A percentile compares a stretch with the other conserved stretches of the same genome.
Conservation (phyloP, 1,140 invertebrate genomes). For the Orchesella cincta region DNA sequence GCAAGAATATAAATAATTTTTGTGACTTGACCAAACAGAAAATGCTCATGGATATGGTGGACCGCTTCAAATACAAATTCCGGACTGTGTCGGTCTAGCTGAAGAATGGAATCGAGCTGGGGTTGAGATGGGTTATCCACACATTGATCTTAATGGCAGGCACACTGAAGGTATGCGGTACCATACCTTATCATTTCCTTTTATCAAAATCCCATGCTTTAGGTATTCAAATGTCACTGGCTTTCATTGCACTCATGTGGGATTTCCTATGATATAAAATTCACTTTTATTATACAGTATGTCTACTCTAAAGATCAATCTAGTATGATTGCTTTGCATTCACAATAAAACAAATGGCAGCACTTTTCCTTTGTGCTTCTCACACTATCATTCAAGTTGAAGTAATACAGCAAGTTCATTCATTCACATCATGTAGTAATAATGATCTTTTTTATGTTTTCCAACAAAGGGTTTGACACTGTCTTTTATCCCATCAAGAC, state of each 20-base stretch:
- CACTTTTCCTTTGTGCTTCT: too few species aligned
- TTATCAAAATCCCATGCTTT: background rate
- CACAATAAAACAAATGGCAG: too few species aligned
- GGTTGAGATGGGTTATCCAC: conserved; percentile 26
- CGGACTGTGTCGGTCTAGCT: conserved; percentile 1
- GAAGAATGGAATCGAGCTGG: conserved; percentile 30
- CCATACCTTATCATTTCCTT: background rate
- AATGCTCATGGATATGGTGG: conserved; percentile 12
- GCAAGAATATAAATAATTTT: background rate
- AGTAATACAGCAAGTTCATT: too few species aligned
- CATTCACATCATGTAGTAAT: background rate
- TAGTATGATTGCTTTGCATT: too few species aligned
- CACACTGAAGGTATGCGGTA: conserved; percentile 12
- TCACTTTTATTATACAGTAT: too few species aligned
- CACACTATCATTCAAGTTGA: too few species aligned
- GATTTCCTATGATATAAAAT: too few species aligned
- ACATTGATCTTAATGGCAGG: conserved; percentile 22
- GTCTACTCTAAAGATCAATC: too few species aligned
- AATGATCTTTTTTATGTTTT: background rate
- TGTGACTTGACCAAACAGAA: background rate
- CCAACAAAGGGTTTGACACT: conserved; percentile 40
- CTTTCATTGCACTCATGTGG: background rate
- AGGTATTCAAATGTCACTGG: background rate
- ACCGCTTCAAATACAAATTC: conserved; percentile 22
- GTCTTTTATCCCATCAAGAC: conserved; percentile 32